Conservation (phyloP, 2,888 invertebrate genomes). For the Octodonta nipae region DNA sequence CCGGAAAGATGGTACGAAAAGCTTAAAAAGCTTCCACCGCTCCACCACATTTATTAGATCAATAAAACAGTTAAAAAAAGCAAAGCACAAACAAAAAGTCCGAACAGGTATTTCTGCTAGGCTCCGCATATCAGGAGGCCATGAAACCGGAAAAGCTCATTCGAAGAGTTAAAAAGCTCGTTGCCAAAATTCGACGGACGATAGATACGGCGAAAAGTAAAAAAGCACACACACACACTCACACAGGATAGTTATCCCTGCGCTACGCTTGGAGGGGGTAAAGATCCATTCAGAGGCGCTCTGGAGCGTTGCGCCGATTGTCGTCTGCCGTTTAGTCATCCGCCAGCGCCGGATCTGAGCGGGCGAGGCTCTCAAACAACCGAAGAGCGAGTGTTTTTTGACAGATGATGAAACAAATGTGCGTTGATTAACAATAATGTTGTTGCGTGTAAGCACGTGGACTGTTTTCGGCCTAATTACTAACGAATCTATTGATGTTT, state of each 20-base stretch:
- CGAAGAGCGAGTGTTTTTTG: no score
- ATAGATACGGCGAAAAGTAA: no score
- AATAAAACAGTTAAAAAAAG: not conserved
- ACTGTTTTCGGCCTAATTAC: no score
- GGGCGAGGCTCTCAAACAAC: no score
- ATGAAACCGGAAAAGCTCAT: not conserved
- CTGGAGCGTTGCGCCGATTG: not conserved
- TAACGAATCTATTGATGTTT: no score
- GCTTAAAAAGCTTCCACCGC: not conserved
- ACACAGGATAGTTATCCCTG: slow-evolving; percentile 1
- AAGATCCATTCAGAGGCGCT: slow-evolving; percentile 1
- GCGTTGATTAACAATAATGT: no score
- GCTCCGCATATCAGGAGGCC: not conserved
- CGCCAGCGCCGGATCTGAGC: not conserved
- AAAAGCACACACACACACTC: no score
- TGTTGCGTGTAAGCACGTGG: no score
- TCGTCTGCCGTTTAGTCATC: not conserved
- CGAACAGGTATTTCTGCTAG: not conserved
- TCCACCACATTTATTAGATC: slow-evolving; percentile 1
- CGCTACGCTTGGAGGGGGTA: not conserved
- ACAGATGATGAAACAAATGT: no score
- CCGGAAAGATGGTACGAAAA: not conserved
- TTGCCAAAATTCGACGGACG: no score
- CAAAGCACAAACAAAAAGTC: slow-evolving; percentile 1
- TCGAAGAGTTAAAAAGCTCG: no score